Base-by-base conservation (phyloP, 2,888 invertebrate species). In the Eurois occulta region DNA sequence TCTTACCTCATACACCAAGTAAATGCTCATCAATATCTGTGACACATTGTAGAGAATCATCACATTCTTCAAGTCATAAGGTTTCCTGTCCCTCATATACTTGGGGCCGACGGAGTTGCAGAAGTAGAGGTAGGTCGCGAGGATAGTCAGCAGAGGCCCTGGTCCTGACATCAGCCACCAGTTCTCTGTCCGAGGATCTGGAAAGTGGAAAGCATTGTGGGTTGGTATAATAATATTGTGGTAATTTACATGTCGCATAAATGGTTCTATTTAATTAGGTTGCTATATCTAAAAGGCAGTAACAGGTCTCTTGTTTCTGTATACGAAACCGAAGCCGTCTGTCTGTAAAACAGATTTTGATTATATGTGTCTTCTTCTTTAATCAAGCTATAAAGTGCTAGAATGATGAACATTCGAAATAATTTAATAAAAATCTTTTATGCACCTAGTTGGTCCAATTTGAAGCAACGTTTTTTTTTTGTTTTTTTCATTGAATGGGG, bases 1-100 rank as follows among this genome's bases (percentile, higher is more conserved):
- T 70, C 93, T 90, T 78, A 96, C 97, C 95, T 97, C 97, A 86
- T 97, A 95, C 3, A 97, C 96, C 88, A 99, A 96, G 97, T 97
- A 99, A 24, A 98, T 93, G 90, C 99, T 99, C 95, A 99, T 98
- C 24, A 98, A 67, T 10, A 99, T 99, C 97, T 99, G 99, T 75
- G 98, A 97, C n/a, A 98, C 97, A 92, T 99, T 99, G 94, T 99
- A 99, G 0, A 97, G 91, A 32, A 98, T 97, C 91, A 99, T 97
- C 0, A 98, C 92, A 67, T 97, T 97, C 90, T 98, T 98, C 75
- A 99, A 92, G 86, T 98, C 97, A 90, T 98, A 98, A 0, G 98
- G 97, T 81, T 98, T 97, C 82, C 97, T 96, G 78, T 98, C 98
- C 82, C 97, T 97, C 98, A 98, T 98, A 91, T 97, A 97, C 58